Evolutionary conservation across 2,888 invertebrate species (phyloP).

Genomic region (Parapristionchus giblindavisi): DNA sequence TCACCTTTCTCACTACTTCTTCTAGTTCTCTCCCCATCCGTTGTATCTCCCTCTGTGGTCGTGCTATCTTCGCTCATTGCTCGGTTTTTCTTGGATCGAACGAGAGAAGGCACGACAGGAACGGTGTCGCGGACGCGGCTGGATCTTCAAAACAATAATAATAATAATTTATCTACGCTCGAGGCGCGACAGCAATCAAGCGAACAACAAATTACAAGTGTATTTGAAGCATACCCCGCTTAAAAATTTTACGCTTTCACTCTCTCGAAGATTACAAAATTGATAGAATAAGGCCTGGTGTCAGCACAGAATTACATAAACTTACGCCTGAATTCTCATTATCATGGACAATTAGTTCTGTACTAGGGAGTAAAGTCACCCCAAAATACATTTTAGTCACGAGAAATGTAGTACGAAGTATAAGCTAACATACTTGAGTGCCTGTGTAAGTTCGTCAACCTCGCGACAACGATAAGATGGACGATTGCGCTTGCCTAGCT

Average conservation of each 20-base stretch:
- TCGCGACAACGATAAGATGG: background rate
- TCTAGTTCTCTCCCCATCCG: conserved; percentile 31
- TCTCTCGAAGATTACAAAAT: too few species aligned
- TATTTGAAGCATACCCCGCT: too few species aligned
- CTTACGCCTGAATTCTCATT: too few species aligned
- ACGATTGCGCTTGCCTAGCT: conserved; percentile 27
- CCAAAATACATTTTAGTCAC: too few species aligned
- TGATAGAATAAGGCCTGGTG: too few species aligned
- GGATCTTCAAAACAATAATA: background rate
- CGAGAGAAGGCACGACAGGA: background rate
- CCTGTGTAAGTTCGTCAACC: conserved; percentile 9
- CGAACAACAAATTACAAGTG: too few species aligned
- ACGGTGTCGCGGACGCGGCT: background rate
- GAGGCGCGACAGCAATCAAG: too few species aligned
- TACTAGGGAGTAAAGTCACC: too few species aligned
- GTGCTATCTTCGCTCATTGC: conserved; percentile 27
- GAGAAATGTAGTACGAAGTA: too few species aligned
- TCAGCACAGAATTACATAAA: too few species aligned
- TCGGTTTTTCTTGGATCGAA: background rate
- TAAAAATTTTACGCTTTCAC: too few species aligned
- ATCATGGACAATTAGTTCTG: too few species aligned
- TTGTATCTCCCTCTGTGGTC: conserved; percentile 17
- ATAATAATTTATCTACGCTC: background rate
- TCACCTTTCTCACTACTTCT: conserved; percentile 34
- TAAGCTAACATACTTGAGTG: background rate